phyloP scores from a whole-genome alignment of 2,888 invertebrate genomes.

The Lissonota sp. region DNA sequence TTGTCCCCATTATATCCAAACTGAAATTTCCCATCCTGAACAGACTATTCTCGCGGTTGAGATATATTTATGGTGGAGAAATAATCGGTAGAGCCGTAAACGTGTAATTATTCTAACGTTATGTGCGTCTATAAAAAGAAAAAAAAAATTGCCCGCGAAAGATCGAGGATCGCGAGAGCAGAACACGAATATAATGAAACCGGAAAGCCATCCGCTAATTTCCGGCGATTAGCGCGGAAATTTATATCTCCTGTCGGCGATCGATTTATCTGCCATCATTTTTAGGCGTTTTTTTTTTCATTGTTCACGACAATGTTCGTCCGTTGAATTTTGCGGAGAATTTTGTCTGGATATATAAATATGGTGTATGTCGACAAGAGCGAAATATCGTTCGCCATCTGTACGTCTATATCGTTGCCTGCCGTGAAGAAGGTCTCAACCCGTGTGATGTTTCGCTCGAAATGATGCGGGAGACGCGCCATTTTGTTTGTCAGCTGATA shows the following conservation, averaged over 20 bases:
- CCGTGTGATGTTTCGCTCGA: no score
- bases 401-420: background rate
- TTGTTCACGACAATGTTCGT: constrained; percentile 18
- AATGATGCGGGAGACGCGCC: no score
- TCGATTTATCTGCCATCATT: constrained; percentile 13
- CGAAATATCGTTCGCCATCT: background rate
- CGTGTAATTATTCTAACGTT: no score
- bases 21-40: no score
- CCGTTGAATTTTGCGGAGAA: constrained; percentile 21
- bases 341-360: background rate
- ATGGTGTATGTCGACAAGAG: constrained; percentile 17
- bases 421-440: background rate
- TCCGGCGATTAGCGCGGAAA: constrained; percentile 58
- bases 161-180: constrained; percentile 40
- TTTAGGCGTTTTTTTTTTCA: constrained; percentile 15
- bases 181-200: constrained; percentile 59
- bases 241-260: constrained; percentile 54
- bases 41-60: no score
- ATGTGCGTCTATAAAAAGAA: no score
- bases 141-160: no score
- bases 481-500: no score
- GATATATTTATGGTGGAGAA: no score
- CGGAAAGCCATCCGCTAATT: constrained; percentile 52
- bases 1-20: no score
- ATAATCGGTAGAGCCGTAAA: no score